Evolutionary conservation across 2,888 invertebrate species (phyloP).

Genomic region (Hybos culiciformis): DNA sequence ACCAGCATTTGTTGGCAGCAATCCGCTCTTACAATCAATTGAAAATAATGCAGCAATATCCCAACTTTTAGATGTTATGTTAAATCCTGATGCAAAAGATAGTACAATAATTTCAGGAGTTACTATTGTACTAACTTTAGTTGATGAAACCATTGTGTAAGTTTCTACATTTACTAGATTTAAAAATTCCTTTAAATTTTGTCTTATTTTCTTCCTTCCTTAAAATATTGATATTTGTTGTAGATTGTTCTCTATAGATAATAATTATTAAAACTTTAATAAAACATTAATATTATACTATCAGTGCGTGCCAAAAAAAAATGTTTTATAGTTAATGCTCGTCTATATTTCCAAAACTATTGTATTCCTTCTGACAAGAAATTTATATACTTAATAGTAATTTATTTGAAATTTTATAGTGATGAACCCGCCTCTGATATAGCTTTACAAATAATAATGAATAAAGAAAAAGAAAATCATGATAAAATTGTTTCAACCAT

Average conservation of each 20-base stretch:
- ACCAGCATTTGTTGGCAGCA: conserved; percentile 34
- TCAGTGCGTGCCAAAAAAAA: too few species aligned
- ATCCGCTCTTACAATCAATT: conserved; percentile 57
- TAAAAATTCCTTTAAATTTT: not conserved
- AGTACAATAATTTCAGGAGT: conserved; percentile 67
- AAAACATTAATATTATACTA: too few species aligned
- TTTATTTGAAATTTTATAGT: conserved; percentile 19
- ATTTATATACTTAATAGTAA: too few species aligned
- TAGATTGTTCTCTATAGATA: too few species aligned
- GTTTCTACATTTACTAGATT: conserved; percentile 1
- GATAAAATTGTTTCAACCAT: conserved; percentile 47
- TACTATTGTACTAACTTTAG: conserved; percentile 59
- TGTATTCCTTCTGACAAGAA: too few species aligned
- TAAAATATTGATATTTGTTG: too few species aligned
- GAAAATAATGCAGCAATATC: conserved; percentile 52
- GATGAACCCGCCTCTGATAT: conserved; percentile 33
- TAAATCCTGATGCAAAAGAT: conserved; percentile 50
- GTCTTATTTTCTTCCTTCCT: too few species aligned
- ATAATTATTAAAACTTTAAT: too few species aligned
- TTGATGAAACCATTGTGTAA: conserved; percentile 35
- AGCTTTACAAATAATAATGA: conserved; percentile 23
- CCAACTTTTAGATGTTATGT: conserved; percentile 59
- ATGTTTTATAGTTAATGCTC: too few species aligned
- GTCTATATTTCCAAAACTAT: too few species aligned
- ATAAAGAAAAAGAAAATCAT: conserved; percentile 43